Evolutionary conservation across 2,113 vertebrate species (phyloP).

Genomic region (Corythaixoides concolor): DNA sequence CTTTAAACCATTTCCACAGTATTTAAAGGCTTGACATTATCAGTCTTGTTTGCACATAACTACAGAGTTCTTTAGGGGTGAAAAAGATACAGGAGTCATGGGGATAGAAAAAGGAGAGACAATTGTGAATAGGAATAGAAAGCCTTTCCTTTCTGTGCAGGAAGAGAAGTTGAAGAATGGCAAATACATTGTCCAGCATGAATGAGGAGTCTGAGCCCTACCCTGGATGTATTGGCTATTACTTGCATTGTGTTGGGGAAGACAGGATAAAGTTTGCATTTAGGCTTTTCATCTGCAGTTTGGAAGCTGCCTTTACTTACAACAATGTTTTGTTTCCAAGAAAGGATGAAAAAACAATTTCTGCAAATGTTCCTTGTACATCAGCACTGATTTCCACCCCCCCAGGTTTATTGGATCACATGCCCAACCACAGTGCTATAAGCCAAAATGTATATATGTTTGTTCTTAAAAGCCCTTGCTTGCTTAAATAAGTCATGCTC

Average conservation of each 20-base stretch:
- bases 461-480: neutral
- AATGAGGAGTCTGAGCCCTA: neutral
- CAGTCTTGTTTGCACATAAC: neutral
- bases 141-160: neutral
- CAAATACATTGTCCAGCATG: neutral
- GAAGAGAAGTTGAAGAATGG: neutral
- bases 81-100: neutral
- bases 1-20: neutral
- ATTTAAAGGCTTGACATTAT: neutral
- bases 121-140: neutral
- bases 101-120: constrained; percentile 5
- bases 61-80: neutral
- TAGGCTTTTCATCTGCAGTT: neutral
- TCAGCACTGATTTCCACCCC: neutral
- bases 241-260: neutral
- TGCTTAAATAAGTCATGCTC: neutral
- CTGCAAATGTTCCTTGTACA: neutral
- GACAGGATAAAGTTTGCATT: neutral
- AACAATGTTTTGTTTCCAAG: neutral
- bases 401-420: neutral
- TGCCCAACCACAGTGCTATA: neutral
- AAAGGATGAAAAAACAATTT: neutral
- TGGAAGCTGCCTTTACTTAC: neutral
- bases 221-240: neutral
- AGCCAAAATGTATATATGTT: neutral